These are phyloP conservation scores for Sturnira hondurensis DNA, from an alignment of 2,113 vertebrate genomes.

Conservation along the genomic window DNA sequence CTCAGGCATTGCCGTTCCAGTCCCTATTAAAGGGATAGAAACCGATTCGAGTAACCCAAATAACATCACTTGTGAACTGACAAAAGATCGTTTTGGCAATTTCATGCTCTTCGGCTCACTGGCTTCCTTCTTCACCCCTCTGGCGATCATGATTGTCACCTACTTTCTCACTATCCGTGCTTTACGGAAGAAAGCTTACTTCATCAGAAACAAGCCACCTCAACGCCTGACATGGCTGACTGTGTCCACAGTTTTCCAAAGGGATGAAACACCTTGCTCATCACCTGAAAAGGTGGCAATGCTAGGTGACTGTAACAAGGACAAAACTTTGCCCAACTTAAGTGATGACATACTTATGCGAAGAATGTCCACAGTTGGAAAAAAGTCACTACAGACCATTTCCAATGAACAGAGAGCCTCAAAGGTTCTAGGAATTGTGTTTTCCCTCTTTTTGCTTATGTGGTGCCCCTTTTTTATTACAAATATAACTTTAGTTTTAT, in stretches of 20 bases:
- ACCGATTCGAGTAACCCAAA: slow-evolving; percentile 71
- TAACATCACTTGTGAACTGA: slow-evolving; percentile 89
- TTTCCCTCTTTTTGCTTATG: slow-evolving; percentile 96
- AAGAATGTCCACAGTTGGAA: slow-evolving; percentile 89
- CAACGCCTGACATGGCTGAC: slow-evolving; percentile 85
- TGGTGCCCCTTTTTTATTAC: slow-evolving; percentile 99
- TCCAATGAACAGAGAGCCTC: slow-evolving; percentile 97
- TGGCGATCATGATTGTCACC: slow-evolving; percentile 95
- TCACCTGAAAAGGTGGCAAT: slow-evolving; percentile 85
- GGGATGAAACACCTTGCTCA: slow-evolving; percentile 79
- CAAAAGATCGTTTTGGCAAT: slow-evolving; percentile 85
- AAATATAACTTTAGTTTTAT: slow-evolving; percentile 92
- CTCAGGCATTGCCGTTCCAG: slow-evolving; percentile 93
- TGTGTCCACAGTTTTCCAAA: slow-evolving; percentile 90
- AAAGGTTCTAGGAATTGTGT: slow-evolving; percentile 97
- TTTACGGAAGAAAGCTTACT: slow-evolving; percentile 91
- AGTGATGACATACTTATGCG: slow-evolving; percentile 79
- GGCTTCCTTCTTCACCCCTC: slow-evolving; percentile 93
- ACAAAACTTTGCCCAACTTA: slow-evolving; percentile 71
- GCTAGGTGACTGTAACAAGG: slow-evolving; percentile 80
- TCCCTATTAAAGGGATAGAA: slow-evolving; percentile 92
- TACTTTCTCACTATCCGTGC: slow-evolving; percentile 94
- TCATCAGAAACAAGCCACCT: slow-evolving; percentile 87
- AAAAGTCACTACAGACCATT: slow-evolving; percentile 94
- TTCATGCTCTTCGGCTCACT: slow-evolving; percentile 96